phyloP scores from a whole-genome alignment of 2,888 invertebrate genomes.

The Phlogophora meticulosa region DNA sequence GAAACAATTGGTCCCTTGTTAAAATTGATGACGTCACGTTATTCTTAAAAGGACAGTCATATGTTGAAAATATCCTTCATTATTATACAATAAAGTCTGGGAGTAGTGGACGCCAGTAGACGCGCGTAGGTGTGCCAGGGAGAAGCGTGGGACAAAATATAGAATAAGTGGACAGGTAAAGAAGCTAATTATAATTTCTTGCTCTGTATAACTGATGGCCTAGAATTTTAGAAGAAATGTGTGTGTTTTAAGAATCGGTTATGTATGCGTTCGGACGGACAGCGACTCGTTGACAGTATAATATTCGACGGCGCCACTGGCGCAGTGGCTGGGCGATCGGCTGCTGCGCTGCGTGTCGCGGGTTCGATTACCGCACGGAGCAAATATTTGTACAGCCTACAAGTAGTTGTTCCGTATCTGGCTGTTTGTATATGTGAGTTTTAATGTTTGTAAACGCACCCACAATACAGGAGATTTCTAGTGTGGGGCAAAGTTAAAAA shows the following conservation, averaged over 20 bases:
- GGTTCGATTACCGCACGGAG: too few species aligned
- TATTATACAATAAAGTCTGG: neutral
- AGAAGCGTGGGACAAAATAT: conserved; percentile 4
- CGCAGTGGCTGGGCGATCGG: too few species aligned
- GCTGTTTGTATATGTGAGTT: too few species aligned
- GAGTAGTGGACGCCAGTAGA: neutral
- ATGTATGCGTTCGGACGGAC: too few species aligned
- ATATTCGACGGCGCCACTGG: too few species aligned
- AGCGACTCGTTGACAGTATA: too few species aligned
- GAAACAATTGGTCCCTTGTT: conserved; percentile 17
- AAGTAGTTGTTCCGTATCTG: too few species aligned
- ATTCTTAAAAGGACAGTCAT: neutral
- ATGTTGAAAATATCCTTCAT: neutral
- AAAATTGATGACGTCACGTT: conserved; percentile 4
- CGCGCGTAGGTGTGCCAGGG: too few species aligned
- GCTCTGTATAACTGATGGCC: neutral
- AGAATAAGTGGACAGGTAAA: neutral
- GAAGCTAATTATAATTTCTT: neutral
- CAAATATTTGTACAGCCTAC: too few species aligned
- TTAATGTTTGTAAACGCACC: too few species aligned
- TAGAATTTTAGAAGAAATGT: neutral
- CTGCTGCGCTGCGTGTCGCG: too few species aligned
- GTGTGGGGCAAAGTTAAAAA: neutral
- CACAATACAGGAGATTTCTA: too few species aligned
- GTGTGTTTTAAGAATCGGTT: neutral